Evolutionary conservation across 35 echinoderm and acorn worm genomes (phyloP), one percentile per base, ranked within the genome.

Genomic region (Strongylocentrotus purpuratus): DNA sequence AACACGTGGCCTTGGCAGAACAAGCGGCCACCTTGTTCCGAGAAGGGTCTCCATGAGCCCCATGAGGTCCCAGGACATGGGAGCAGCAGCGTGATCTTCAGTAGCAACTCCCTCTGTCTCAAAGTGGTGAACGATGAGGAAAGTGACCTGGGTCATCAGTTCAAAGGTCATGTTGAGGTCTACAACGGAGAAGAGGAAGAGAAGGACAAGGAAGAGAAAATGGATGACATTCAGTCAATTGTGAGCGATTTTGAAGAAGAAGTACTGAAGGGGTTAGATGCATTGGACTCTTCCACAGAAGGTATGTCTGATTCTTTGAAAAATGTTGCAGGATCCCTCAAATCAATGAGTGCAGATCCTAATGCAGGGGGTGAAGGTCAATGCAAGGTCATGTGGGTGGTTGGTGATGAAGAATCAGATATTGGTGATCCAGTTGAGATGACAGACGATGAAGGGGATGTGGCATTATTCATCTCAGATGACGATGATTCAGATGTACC

Each of bases 21-120:
- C 45, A 20, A 45, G 87, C 32, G 31, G 87, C 87, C 87, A 17
- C 31, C 45, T 9, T 20, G 91, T 33, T 89, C 87, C 87, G 9
- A 25, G 91, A 28, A 58, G 4, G 48, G 91, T n/a, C 10, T 93
- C 3, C 48, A 47, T 32, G 46, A 28, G 0, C 58, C 32, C 18
- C 87, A 18, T 33, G 33, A 58, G 46, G 48, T 50, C 4, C 46
- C 9, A 58, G 45, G 48, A 17, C n/a, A 28, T 47, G 31, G 48
- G n/a, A n/a, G 31, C 22, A 93, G 91, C 47, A 93, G 91, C 48
- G 48, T 93, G 25, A 93, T 93, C 31, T 93, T 93, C 91, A 93
- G 48, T 5, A 93, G 91, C 48, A 58, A 58, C 48, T 93, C 91
- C 13, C 11, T 93, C 7, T 93, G 91, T 28, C 31, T 93, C 18